Percentiles rank a stretch among this genome's conserved stretches.
These are phyloP conservation scores for Andrena bicolor DNA, from an alignment of 2,888 invertebrate species.

Conservation along the genomic window DNA sequence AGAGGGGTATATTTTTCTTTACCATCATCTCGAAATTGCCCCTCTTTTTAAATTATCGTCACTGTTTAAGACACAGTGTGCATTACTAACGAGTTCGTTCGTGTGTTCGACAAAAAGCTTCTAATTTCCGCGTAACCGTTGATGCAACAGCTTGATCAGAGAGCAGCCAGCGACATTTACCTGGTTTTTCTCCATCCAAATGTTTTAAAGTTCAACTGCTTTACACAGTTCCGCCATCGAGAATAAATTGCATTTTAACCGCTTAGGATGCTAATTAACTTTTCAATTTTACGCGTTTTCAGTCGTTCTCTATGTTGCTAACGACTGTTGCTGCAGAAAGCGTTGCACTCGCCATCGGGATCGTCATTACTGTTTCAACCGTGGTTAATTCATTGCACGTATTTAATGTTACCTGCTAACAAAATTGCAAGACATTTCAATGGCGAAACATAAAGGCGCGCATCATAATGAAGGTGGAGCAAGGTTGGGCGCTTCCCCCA, in stretches of 20 bases:
- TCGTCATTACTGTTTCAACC: not conserved
- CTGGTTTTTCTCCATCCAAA: slow-evolving; percentile 19
- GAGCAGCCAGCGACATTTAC: slow-evolving; percentile 43
- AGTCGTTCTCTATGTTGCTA: not conserved
- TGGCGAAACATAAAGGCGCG: not conserved
- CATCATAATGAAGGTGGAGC: not conserved
- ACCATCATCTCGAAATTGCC: no score
- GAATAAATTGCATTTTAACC: slow-evolving; percentile 22
- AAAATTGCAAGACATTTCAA: slow-evolving; percentile 15
- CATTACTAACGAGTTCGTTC: no score
- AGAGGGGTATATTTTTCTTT: no score
- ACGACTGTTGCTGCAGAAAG: not conserved
- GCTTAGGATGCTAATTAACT: not conserved
- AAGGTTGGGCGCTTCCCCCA: not conserved
- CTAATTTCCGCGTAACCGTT: not conserved
- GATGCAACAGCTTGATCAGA: slow-evolving; percentile 17
- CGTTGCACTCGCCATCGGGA: not conserved
- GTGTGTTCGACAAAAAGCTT: not conserved
- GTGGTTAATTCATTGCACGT: slow-evolving; percentile 18
- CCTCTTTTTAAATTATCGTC: no score
- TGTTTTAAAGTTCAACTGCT: slow-evolving; percentile 39
- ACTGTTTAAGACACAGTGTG: no score
- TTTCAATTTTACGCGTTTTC: not conserved
- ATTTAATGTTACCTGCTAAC: not conserved
- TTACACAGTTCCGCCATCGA: slow-evolving; percentile 5